Evolutionary conservation across 2,113 vertebrate genomes (phyloP).

Genomic region (Cochlearius cochlearius): DNA sequence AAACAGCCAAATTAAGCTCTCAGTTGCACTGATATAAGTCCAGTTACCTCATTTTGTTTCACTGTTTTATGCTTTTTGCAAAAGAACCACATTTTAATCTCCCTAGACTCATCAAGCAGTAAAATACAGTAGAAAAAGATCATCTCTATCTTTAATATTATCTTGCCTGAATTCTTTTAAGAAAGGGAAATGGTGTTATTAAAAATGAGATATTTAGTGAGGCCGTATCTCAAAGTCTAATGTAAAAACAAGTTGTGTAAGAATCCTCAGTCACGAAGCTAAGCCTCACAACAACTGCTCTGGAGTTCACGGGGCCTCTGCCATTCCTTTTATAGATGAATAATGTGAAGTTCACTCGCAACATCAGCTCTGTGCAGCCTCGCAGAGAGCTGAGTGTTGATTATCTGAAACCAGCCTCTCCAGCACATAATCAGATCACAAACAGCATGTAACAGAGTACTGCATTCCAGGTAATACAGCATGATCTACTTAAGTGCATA

Average conservation of each 20-base stretch:
- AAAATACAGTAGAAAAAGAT: neutral
- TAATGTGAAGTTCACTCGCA: conserved; percentile 37
- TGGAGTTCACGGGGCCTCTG: conserved; percentile 47
- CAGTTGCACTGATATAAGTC: neutral
- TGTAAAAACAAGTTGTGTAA: conserved; percentile 61
- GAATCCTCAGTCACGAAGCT: neutral
- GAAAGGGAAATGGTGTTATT: neutral
- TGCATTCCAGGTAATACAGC: conserved; percentile 11
- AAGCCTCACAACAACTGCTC: conserved; percentile 64
- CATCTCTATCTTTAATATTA: neutral
- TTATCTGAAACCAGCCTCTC: conserved; percentile 22
- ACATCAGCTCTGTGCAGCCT: conserved; percentile 2
- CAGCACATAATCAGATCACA: conserved; percentile 14
- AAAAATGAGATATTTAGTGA: neutral
- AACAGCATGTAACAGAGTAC: neutral
- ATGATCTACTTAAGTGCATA: neutral
- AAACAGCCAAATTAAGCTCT: neutral
- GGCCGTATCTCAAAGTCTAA: conserved; percentile 2
- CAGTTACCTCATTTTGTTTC: neutral
- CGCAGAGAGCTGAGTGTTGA: neutral
- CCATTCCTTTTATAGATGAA: conserved; percentile 75
- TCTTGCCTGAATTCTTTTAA: neutral
- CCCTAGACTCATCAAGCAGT: neutral
- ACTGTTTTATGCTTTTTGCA: neutral
- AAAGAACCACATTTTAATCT: neutral